These are phyloP conservation scores for Tinea semifulvella DNA, from an alignment of 2,888 invertebrate species.

Conservation along the genomic window DNA sequence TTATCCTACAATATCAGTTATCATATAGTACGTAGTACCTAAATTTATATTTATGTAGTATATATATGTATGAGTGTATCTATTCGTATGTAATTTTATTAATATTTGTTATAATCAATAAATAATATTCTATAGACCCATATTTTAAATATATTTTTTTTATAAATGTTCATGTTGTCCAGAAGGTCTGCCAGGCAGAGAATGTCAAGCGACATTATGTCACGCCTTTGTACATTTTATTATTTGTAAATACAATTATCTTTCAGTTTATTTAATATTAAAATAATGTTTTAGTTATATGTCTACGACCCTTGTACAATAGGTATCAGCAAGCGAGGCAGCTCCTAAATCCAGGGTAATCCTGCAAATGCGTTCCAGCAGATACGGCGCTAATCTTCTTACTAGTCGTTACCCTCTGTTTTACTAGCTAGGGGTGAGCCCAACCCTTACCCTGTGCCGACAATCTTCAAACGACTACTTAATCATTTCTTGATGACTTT, in stretches of 20 bases:
- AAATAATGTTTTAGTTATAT: background rate
- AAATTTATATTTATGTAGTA: too few relatives aligned
- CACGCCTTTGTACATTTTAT: background rate
- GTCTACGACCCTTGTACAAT: background rate
- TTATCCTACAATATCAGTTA: too few relatives aligned
- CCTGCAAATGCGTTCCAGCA: slow-evolving; percentile 13
- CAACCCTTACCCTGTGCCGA: background rate
- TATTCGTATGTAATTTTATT: too few relatives aligned
- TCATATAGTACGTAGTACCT: too few relatives aligned
- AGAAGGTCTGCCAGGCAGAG: too few relatives aligned
- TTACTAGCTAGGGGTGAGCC: slow-evolving; percentile 10
- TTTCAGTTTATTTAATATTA: too few relatives aligned
- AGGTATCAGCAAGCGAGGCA: slow-evolving; percentile 5
- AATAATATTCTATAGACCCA: too few relatives aligned
- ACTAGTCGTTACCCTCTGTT: slow-evolving; percentile 12
- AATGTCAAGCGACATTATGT: too few relatives aligned
- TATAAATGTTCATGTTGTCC: too few relatives aligned
- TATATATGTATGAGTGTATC: too few relatives aligned
- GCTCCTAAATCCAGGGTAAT: slow-evolving; percentile 6
- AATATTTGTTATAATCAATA: too few relatives aligned
- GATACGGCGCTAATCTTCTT: slow-evolving; percentile 12
- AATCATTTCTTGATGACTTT: background rate
- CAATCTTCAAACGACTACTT: background rate
- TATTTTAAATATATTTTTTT: too few relatives aligned
- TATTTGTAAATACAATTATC: background rate